Conservation (phyloP, 2,888 invertebrate species). For the Drosophila ezoana region DNA sequence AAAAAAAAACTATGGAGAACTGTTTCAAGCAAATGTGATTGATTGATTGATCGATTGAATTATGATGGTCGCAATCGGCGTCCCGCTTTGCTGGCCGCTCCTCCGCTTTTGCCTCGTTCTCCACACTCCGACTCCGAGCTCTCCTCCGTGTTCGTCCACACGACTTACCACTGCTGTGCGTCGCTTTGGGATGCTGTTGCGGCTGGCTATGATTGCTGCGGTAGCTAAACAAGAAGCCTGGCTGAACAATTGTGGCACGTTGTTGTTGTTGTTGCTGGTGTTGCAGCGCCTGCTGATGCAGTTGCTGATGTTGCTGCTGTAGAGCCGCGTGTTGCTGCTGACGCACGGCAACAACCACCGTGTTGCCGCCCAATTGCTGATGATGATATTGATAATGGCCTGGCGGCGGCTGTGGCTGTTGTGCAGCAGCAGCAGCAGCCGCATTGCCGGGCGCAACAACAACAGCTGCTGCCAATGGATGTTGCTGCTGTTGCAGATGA, state of each 20-base stretch:
- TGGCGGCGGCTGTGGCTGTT: slow-evolving; percentile 58
- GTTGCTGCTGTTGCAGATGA: slow-evolving; percentile 67
- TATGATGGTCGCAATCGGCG: slow-evolving; percentile 20
- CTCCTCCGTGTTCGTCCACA: slow-evolving; percentile 14
- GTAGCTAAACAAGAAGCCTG: slow-evolving; percentile 81
- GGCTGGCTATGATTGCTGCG: slow-evolving; percentile 70
- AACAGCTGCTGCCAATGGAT: slow-evolving; percentile 58
- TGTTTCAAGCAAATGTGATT: slow-evolving; percentile 8
- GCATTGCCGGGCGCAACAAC: slow-evolving; percentile 60
- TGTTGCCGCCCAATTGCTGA: slow-evolving; percentile 68
- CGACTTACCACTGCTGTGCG: slow-evolving; percentile 76
- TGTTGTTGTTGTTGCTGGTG: slow-evolving; percentile 66
- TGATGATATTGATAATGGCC: slow-evolving; percentile 70
- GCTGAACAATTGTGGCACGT: slow-evolving; percentile 78
- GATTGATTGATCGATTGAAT: slow-evolving; percentile 11
- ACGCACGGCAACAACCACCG: slow-evolving; percentile 73
- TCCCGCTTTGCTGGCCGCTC: slow-evolving; percentile 40
- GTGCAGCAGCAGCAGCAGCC: slow-evolving; percentile 52
- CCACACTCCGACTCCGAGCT: slow-evolving; percentile 17
- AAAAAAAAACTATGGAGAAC: slow-evolving; percentile 6
- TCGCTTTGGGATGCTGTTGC: slow-evolving; percentile 57
- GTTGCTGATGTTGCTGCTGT: slow-evolving; percentile 84
- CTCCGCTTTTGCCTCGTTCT: slow-evolving; percentile 20
- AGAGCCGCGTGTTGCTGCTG: slow-evolving; percentile 70
- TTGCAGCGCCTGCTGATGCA: slow-evolving; percentile 62